Evolutionary conservation across 1,140 invertebrate species (phyloP).

Genomic region (Aphidius ervi): DNA sequence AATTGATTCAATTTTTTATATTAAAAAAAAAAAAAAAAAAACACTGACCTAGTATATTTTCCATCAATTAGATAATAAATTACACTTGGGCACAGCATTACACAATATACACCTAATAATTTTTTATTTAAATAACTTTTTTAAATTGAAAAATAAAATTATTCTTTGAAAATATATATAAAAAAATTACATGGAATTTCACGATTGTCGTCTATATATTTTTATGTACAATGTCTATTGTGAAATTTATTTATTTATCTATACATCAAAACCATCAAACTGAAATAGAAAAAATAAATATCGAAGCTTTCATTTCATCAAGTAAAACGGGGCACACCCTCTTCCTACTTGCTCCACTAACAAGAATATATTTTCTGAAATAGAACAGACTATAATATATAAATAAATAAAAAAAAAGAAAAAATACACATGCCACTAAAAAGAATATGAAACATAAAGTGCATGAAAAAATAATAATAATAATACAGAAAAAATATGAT

Average conservation of each 20-base stretch:
- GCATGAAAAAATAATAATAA: no score
- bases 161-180: background rate
- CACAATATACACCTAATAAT: background rate
- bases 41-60: background rate
- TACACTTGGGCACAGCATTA: background rate
- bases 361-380: conserved; percentile 4
- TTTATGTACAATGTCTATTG: background rate
- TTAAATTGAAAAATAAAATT: background rate
- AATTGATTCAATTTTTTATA: background rate
- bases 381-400: background rate
- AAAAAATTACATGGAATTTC: background rate
- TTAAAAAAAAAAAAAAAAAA: background rate
- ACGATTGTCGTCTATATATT: background rate
- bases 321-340: conserved; percentile 28
- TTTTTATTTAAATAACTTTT: background rate
- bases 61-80: conserved; percentile 4
- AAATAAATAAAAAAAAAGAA: background rate
- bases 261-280: background rate
- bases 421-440: conserved; percentile 23
- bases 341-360: conserved; percentile 29
- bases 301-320: background rate
- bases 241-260: background rate
- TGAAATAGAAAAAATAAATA: background rate
- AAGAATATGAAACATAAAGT: no score
- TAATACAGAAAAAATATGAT: no score